Percentiles rank a stretch among this genome's conserved stretches.
Evolutionary conservation across 2,113 vertebrate species (phyloP).

Genomic region (Copsychus sechellarum): DNA sequence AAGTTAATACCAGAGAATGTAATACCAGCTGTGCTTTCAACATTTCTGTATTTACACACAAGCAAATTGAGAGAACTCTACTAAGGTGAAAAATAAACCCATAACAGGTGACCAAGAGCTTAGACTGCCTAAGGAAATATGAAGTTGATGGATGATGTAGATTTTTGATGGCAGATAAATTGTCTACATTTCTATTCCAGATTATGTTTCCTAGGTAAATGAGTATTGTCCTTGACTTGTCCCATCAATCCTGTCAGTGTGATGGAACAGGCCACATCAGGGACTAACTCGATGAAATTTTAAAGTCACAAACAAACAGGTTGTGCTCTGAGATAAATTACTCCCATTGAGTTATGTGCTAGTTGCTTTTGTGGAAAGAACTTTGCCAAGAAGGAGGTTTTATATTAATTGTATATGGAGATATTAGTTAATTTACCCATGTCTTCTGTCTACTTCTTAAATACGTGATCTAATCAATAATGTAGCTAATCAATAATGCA

Average conservation of each 20-base stretch:
- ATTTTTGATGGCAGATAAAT: background rate
- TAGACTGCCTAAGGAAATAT: background rate
- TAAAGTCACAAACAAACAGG: background rate
- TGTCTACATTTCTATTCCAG: background rate
- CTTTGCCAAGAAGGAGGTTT: background rate
- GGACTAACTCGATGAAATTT: background rate
- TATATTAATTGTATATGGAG: background rate
- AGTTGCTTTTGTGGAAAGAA: background rate
- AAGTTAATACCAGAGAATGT: background rate
- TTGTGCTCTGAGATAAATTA: background rate
- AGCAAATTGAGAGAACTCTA: background rate
- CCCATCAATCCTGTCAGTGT: background rate
- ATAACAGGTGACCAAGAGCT: background rate
- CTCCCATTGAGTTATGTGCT: background rate
- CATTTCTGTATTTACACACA: background rate
- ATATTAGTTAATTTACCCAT: background rate
- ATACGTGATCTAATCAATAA: too few species aligned
- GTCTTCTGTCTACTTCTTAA: background rate
- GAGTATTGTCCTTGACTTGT: background rate
- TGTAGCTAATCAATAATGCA: background rate
- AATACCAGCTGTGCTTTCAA: background rate
- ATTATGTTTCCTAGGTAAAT: background rate
- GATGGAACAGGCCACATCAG: background rate
- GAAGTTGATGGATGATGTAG: background rate
- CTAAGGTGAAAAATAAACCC: background rate